phyloP scores from a whole-genome alignment of 2,797 vertebrate genomes.

The Hydrophis major region DNA sequence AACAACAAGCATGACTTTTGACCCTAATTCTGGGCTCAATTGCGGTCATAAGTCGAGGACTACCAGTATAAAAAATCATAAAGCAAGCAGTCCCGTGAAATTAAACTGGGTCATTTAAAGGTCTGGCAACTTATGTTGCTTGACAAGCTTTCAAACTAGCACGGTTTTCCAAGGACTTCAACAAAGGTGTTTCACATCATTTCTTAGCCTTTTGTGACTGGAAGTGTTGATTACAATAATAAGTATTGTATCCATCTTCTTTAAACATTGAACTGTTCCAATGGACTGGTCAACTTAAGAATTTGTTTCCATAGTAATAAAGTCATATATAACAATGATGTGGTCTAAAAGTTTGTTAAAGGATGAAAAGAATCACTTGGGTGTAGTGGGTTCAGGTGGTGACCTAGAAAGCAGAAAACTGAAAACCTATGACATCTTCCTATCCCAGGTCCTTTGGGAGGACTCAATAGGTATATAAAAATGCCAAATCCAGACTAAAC shows the following conservation, averaged over 20 bases:
- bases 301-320: not conserved
- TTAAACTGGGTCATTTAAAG: not conserved
- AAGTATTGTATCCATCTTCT: not conserved
- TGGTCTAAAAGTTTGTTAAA: not conserved
- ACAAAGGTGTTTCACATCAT: not conserved
- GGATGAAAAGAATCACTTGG: not conserved
- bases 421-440: not conserved
- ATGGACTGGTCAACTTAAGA: not conserved
- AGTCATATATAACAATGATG: not conserved
- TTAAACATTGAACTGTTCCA: not conserved
- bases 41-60: not conserved
- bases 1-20: not conserved
- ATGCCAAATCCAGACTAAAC: not conserved
- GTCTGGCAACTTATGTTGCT: not conserved
- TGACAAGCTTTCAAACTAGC: not conserved
- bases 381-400: not conserved
- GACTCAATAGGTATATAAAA: not conserved
- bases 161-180: not conserved
- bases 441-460: not conserved
- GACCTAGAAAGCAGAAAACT: not conserved
- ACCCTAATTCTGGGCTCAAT: not conserved
- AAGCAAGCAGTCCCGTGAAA: not conserved
- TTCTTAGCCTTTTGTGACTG: not conserved
- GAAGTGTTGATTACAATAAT: not conserved
- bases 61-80: not conserved